Base-by-base conservation (phyloP, 2,888 invertebrate species). In the Ornithoptera priamus region DNA sequence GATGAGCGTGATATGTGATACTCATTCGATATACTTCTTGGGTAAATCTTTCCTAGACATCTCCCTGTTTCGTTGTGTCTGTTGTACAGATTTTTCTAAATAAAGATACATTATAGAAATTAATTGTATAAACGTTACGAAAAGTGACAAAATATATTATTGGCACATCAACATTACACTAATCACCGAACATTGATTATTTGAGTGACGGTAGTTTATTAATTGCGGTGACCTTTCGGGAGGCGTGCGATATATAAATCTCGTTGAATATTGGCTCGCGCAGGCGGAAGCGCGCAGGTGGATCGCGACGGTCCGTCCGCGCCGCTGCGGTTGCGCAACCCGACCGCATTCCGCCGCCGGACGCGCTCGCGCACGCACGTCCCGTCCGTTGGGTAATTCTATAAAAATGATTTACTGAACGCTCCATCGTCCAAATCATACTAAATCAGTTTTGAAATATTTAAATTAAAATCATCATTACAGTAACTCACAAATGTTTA, bases 241-340 rank as follows among this genome's bases (percentile, higher is more conserved):
- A 68, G 50, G 39, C 69, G 57, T 71, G 72, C 75, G 67, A 59
- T 60, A 57, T 53, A 70, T 70, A 70, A 67, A 70, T 70, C 70
- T 63, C 70, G 46, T 67, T 73, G 70, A 72, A 70, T 78, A 79
- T 79, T 73, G 77, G 76, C 76, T 73, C 75, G 78, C 62, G 71
- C 75, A 83, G 77, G 80, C 83, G 85, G 85, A 85, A 85, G 85
- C 78, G 66, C 65, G 79, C 88, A 88, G 86, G 86, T 88, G 87
- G 76, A 81, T 80, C 81, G 77, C 77, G 74, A 80, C 79, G 77
- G 84, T 82, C 84, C 82, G 85, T 80, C 77, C 75, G 79, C 82
- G 74, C 75, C 85, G 78, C 79, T 46, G 57, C 80, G 83, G 77
- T 86, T 86, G 81, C 84, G 79, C 84, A 85, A 87, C 81, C 68